phyloP scores from a whole-genome alignment of 2,113 vertebrate genomes.

The Vombatus ursinus region DNA sequence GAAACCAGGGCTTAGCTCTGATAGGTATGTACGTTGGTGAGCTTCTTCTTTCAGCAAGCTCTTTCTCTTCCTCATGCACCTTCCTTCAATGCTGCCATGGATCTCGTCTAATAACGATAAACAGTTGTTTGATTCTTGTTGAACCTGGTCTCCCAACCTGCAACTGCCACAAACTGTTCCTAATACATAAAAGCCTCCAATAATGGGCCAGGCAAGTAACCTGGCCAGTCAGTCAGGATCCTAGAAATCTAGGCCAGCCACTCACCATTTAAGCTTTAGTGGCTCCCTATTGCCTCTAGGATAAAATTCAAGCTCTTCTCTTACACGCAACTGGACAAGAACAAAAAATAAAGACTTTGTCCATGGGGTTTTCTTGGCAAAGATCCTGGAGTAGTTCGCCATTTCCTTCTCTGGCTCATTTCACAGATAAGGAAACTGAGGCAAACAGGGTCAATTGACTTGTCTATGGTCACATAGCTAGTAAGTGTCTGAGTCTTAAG shows the following conservation, averaged over 20 bases:
- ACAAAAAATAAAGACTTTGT: background rate
- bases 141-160: background rate
- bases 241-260: constrained; percentile 46
- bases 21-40: background rate
- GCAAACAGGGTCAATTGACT: constrained; percentile 11
- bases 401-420: background rate
- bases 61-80: background rate
- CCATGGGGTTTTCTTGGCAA: background rate
- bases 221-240: constrained; percentile 49
- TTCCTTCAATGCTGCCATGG: background rate
- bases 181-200: background rate
- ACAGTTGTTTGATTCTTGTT: background rate
- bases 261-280: background rate
- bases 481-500: background rate
- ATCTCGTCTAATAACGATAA: background rate
- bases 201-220: constrained; percentile 33
- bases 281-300: background rate
- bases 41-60: background rate
- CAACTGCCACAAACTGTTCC: constrained; percentile 1
- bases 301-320: background rate
- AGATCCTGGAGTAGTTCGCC: background rate
- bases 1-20: background rate
- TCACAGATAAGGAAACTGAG: constrained; percentile 18
- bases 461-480: background rate
- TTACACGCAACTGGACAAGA: background rate